Base-by-base conservation (phyloP, 2,113 vertebrate genomes). In the Regulus satrapa region DNA sequence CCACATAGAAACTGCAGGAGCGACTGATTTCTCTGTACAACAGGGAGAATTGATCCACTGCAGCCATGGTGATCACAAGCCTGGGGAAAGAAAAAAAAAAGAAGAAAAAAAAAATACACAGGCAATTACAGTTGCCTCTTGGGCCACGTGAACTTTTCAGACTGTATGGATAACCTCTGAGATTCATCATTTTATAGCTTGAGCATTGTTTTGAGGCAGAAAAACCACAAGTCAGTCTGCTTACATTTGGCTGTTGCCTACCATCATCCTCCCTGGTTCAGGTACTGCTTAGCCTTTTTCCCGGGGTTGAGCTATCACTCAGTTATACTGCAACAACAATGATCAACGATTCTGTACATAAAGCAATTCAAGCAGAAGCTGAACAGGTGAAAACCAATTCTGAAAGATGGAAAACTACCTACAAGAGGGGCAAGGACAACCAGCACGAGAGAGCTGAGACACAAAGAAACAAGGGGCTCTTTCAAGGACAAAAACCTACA, bases 11-110 rank as follows among this genome's bases (percentile, higher is more conserved):
- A 61, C 79, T 98, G 92, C 99, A 99, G 14, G 99, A 99, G 66
- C 97, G 98, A 89, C 98, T 98, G 32, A 99, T 98, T 96, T 99
- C 98, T 92, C 98, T 97, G 89, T 98, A 99, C 94, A 99, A 87
- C 38, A 99, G 96, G 68, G 97, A 96, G 94, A 99, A 99, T 87
- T 97, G 99, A 98, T 99, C 99, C 40, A 99, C 99, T 0, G 99
- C 98, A 89, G 99, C 99, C 99, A 99, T 99, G 76, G 48, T 92
- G 43, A 91, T 5, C 36, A 51, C 13, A 46, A 63, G 62, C 90
- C 98, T 98, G 73, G n/a, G n/a, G n/a, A n/a, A n/a, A n/a, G n/a
- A n/a, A n/a, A n/a, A n/a, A 3, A 21, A 17, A 23, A 49, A 29
- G 48, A 49, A 34, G 43, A 12, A 51, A 18, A 10, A 14, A 23